Base-by-base conservation (phyloP, 2,888 invertebrate species). In the Pterostichus madidus region DNA sequence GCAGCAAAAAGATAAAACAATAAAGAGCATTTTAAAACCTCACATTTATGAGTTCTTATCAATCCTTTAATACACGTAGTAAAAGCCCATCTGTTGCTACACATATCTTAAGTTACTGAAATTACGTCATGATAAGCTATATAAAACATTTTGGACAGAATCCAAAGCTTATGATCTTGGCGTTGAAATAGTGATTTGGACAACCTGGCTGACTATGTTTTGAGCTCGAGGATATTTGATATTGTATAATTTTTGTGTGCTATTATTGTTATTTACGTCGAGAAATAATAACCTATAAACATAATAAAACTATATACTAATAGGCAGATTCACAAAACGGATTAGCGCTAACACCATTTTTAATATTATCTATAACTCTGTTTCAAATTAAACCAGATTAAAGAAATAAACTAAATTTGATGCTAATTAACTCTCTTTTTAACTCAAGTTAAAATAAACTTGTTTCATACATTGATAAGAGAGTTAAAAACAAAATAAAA, bases 71-170 rank as follows among this genome's bases (percentile, higher is more conserved):
- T 80, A 49, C 32, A 61, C 2, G 35, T 15, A 77, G 68, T 80
- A 80, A 80, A 80, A 35, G 39, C 44, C 52, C 80, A 80, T 80
- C 73, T 80, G 80, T 71, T 73, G 80, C 17, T 73, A 64, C 44
- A 59, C 46, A 61, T 61, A 56, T 73, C 32, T 56, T 81, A 31
- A 75, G 81, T 80, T 80, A 39, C 80, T 61, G 56, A 59, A 31
- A 35, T 81, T 81, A 81, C 81, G 75, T 81, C 81, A 81, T 59
- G 39, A 81, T 81, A 80, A 75, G 75, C 75, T 81, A 81, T 75
- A 81, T 81, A 81, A 75, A 75, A 56, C 81, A 75, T 81, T 75
- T 71, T 81, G 81, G 81, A 73, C 5, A 8, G 24, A 53, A 13
- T 56, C 81, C 81, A 81, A 81, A 24, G 59, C 75, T 46, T 73